Evolutionary conservation across 2,797 vertebrate genomes (phyloP).

Genomic region (Cynopterus sphinx): DNA sequence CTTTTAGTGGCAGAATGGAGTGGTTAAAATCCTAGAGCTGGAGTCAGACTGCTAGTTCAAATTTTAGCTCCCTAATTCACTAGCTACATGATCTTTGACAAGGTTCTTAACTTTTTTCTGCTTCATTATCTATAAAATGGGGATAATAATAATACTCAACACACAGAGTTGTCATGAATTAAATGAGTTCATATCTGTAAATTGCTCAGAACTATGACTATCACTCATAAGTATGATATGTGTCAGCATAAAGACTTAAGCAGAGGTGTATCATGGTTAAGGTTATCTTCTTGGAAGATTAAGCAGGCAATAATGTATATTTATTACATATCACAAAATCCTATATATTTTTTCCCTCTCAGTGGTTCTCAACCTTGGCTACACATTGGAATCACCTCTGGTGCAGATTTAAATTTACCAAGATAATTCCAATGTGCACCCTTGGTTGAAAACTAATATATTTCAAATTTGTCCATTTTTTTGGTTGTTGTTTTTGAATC

Average conservation of each 20-base stretch:
- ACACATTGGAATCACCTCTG: not conserved
- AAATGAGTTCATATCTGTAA: not conserved
- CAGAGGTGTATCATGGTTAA: not conserved
- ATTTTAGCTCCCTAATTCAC: not conserved
- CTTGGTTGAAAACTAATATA: not conserved
- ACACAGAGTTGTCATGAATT: not conserved
- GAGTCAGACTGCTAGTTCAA: not conserved
- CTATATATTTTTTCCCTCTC: not conserved
- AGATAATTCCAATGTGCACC: not conserved
- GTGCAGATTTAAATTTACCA: not conserved
- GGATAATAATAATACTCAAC: not conserved
- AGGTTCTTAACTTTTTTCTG: not conserved
- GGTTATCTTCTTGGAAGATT: not conserved
- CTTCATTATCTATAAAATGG: not conserved
- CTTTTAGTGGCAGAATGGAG: not conserved
- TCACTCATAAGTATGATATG: not conserved
- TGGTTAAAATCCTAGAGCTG: not conserved
- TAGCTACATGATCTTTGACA: not conserved
- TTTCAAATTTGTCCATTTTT: not conserved
- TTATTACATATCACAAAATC: not conserved
- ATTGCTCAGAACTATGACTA: not conserved
- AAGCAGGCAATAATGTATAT: not conserved
- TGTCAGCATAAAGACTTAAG: not conserved
- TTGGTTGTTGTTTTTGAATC: not conserved
- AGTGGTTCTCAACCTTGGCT: not conserved